Base-by-base conservation (phyloP, 2,113 vertebrate genomes). In the Pelecanus crispus region DNA sequence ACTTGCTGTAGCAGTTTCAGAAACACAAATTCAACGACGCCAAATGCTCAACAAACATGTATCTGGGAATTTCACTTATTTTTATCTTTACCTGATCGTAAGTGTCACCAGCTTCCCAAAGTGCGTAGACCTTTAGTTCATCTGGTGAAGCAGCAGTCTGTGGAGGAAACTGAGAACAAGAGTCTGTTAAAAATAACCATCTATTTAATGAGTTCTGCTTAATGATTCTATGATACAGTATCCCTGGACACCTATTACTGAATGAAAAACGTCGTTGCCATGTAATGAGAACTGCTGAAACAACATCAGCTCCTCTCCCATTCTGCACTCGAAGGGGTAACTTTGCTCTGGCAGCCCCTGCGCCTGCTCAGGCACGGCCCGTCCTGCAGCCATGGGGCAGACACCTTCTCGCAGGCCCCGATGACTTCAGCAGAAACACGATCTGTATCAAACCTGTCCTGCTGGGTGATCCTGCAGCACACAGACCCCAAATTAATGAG, bases 81-180 rank as follows among this genome's bases (percentile, higher is more conserved):
- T 62, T 56, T 66, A 36, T 40, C 53, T 94, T 98, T 97, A 99
- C 99, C 99, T 99, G 99, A 95, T 99, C 99, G 0, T 98, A 99
- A 29, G 98, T 98, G 68, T 99, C 99, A 95, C 99, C 99, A 3
- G 98, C 98, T 96, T 99, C 99, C 99, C 99, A 99, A 96, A 99
- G 97, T 53, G 98, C 99, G 92, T 99, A 99, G 93, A 99, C 99
- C 96, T 99, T 99, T 98, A 99, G 99, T 87, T 99, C 99, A 19
- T 99, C 99, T 7, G 98, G 94, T 45, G 99, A 98, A n/a, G 98
- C 98, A 86, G 97, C 98, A 73, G 97, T 99, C 99, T 99, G 99
- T 75, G 99, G 98, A 94, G 99, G 99, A 97, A 99, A 99, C 99
- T 99, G 92, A 92, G 36, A 96, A 86, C 90, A 93, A 93, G 86